Conservation (phyloP, 1,140 invertebrate species). For the Cyclina sinensis region DNA sequence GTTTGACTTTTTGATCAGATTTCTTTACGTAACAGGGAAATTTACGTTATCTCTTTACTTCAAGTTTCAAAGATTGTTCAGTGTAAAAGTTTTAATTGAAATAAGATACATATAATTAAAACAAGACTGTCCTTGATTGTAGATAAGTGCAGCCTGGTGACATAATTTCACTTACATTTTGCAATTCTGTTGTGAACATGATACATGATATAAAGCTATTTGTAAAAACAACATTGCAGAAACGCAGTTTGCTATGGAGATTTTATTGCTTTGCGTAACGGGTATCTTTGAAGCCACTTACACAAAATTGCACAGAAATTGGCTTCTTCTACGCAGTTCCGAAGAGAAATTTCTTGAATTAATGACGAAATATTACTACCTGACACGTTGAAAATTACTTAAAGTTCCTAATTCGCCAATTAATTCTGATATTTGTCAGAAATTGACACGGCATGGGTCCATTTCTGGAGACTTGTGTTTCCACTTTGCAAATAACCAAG, state of each 20-base stretch:
- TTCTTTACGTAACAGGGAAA: too few relatives aligned
- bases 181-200: too few relatives aligned
- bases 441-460: constrained; percentile 58
- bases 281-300: background rate
- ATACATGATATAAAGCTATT: too few relatives aligned
- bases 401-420: constrained; percentile 55
- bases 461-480: constrained; percentile 32
- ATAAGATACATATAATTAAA: too few relatives aligned
- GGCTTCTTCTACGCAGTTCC: background rate
- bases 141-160: too few relatives aligned
- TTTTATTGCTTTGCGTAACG: background rate
- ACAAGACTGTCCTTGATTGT: too few relatives aligned
- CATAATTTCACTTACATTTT: too few relatives aligned
- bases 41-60: too few relatives aligned
- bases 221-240: too few relatives aligned
- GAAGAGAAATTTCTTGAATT: constrained; percentile 1
- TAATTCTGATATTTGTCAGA: constrained; percentile 64
- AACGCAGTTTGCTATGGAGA: background rate
- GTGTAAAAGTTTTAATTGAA: too few relatives aligned
- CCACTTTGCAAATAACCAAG: constrained; percentile 32
- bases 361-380: constrained; percentile 34
- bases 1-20: too few relatives aligned
- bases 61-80: too few relatives aligned
- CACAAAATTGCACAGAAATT: background rate
- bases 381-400: constrained; percentile 41